Evolutionary conservation across 2,888 invertebrate species (phyloP), one percentile per base, ranked within the genome.

Genomic region (Odontothrips loti): DNA sequence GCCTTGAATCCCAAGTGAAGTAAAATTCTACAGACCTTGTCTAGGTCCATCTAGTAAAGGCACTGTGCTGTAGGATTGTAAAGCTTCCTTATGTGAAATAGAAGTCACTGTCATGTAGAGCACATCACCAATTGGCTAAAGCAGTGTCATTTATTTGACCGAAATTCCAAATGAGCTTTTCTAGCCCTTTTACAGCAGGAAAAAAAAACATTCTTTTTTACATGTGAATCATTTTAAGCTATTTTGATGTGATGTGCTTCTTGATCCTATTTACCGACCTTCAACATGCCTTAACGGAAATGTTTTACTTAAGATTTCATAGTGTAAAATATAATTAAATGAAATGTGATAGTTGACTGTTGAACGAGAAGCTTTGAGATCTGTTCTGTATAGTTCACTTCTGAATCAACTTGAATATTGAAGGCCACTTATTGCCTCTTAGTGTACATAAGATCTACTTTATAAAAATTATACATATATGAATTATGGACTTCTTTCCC

Each of bases 271-370:
- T 58, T 58, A 58, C 34, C 34, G 6, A 43, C 34, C 34, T 43
- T 43, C 34, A 43, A 43, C 34, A 43, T 43, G 34, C 34, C 34
- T 58, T 58, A 4, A 15, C 15, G 17, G 15, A 20, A 23, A 27
- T 12, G 27, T 75, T 75, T 75, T 75, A 27, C 68, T 75, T 75
- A 75, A 27, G 68, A 75, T 75, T 75, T 27, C 68, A 23, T 75
- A 27, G 9, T 27, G 8, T 75, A 8, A 58, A 58, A 15, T 75
- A 27, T 75, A 27, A 75, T 23, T 20, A 75, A 27, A 2, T 75
- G 68, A 75, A 75, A 75, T 75, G 68, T 75, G 68, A 75, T 75
- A 75, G 68, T 75, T 75, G 68, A 75, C 68, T 27, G 68, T 58
- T 75, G 27, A 75, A 75, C 27, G 12, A 20, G 58, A 75, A 75